These are phyloP conservation scores for Taurulus bubalis DNA, from an alignment of 2,113 vertebrate genomes.

Conservation along the genomic window DNA sequence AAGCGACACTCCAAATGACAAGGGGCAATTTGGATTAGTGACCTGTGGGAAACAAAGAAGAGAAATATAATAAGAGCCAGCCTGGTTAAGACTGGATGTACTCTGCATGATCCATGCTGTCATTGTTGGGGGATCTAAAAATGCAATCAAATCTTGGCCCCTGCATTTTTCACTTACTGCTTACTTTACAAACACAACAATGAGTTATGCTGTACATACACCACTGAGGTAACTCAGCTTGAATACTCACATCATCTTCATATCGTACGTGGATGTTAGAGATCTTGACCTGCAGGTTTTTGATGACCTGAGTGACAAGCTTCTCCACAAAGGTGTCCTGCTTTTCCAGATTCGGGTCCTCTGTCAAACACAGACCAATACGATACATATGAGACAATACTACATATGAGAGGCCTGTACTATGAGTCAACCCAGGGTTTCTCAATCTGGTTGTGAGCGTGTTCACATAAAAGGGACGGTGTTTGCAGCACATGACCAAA, in stretches of 20 bases:
- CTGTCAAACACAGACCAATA: conserved; percentile 78
- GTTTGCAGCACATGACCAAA: no score
- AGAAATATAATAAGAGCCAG: neutral
- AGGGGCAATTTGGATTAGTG: conserved; percentile 90
- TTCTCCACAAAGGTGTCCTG: conserved; percentile 97
- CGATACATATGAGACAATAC: neutral
- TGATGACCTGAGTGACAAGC: conserved; percentile 96
- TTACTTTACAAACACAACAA: neutral
- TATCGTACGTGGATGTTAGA: conserved; percentile 97
- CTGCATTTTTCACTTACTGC: neutral
- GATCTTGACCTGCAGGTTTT: conserved; percentile 98
- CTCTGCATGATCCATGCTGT: neutral
- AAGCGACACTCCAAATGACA: conserved; percentile 96
- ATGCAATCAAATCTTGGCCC: neutral
- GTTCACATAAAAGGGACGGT: no score
- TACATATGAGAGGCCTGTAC: neutral
- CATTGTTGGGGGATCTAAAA: neutral
- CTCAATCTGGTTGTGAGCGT: neutral
- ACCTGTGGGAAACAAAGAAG: conserved; percentile 81
- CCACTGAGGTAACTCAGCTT: neutral
- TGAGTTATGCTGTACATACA: neutral
- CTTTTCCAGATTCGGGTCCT: conserved; percentile 87
- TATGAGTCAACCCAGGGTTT: neutral
- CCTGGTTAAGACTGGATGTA: neutral
- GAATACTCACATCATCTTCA: conserved; percentile 95